Base-by-base conservation (phyloP, 2,888 invertebrate genomes). In the Geotrupes spiniger region DNA sequence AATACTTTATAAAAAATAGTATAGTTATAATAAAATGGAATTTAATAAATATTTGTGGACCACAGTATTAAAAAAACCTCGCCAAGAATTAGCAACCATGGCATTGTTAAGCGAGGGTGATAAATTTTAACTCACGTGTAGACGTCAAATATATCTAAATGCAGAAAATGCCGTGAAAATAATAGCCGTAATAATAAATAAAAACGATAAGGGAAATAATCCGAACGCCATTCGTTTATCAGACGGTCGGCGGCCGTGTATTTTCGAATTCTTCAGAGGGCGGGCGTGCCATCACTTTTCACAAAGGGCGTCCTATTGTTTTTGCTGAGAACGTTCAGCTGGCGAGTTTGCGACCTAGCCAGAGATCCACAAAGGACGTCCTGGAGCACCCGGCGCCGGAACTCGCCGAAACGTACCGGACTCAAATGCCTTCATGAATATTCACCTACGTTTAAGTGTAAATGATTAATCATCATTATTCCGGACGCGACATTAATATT, bases 401-500 rank as follows among this genome's bases (percentile, higher is more conserved):
- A 41, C 40, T 36, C 36, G 16, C 36, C 46, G 46, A 31, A 40
- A 39, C 33, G 3, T 28, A 25, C 15, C 28, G 25, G n/a, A 25
- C 25, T 27, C 17, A 14, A 11, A 14, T 39, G 36, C 36, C 27
- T 28, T 68, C 65, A 68, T 68, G 67, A 68, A 69, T 69, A 70
- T 70, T 68, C 68, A 66, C 65, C 58, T 42, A 60, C 62, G 57
- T 55, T 59, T 57, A 59, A 60, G 65, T 64, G 64, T 69, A 67
- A 71, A 71, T 71, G 68, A 71, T 72, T 71, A 70, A 71, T 71
- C 66, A 65, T 69, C 69, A 68, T 70, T 71, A 71, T 66, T 66
- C 65, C 62, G 67, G 66, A 65, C 66, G 29, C 59, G 63, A 57
- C 59, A 65, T 70, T 69, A 70, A 71, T 70, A 68, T 69, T 70